Evolutionary conservation across 2,888 invertebrate genomes (phyloP).

Genomic region (Pogonocherus hispidulus): DNA sequence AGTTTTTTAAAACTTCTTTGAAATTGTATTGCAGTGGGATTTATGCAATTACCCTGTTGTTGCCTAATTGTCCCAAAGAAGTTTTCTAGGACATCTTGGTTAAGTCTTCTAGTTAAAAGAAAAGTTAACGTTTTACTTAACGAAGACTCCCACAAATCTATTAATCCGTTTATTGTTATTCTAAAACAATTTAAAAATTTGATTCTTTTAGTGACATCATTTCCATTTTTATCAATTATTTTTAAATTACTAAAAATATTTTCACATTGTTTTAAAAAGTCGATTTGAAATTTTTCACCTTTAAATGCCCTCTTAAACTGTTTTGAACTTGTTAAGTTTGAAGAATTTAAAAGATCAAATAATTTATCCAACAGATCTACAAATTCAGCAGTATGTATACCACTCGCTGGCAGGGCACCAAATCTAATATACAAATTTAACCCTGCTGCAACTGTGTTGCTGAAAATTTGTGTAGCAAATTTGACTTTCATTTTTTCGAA

Average conservation of each 20-base stretch:
- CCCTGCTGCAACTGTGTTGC: not conserved
- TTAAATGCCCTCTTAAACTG: slow-evolving; percentile 7
- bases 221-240: not conserved
- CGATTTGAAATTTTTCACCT: not conserved
- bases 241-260: not conserved
- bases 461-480: not conserved
- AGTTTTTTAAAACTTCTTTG: not conserved
- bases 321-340: not conserved
- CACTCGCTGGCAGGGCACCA: slow-evolving; percentile 6
- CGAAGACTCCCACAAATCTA: not conserved
- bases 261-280: not conserved
- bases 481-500: slow-evolving; percentile 15
- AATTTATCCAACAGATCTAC: not conserved
- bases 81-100: not conserved
- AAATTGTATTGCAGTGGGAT: not conserved
- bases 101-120: not conserved
- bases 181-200: not conserved
- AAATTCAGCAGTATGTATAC: slow-evolving; percentile 1
- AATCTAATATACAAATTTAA: slow-evolving; percentile 14
- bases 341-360: not conserved
- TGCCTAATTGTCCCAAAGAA: not conserved
- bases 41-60: not conserved
- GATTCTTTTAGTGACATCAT: not conserved
- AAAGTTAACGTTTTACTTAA: not conserved
- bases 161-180: not conserved